Conservation (phyloP, 1,140 invertebrate species). For the Zaprionus lachaisei region DNA sequence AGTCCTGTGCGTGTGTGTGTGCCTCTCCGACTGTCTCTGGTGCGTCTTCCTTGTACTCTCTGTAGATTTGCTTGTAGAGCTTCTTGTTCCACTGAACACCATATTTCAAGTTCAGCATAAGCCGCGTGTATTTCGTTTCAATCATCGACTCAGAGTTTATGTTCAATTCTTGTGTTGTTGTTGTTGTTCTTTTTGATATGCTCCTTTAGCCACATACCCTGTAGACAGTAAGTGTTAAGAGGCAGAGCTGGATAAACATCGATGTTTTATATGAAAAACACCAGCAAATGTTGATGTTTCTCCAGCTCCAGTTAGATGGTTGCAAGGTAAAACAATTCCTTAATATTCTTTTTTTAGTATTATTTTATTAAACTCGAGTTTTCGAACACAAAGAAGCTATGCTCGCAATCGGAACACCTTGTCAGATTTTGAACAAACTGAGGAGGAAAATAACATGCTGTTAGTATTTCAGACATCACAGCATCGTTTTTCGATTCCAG, state of each 20-base stretch:
- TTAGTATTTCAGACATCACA: not conserved
- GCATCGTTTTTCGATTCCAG: not conserved
- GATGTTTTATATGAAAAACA: not conserved
- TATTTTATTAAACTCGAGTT: not conserved
- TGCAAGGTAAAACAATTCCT: too few species aligned
- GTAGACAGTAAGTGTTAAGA: not conserved
- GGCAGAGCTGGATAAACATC: too few species aligned
- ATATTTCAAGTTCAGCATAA: constrained; percentile 64
- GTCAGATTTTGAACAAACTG: not conserved
- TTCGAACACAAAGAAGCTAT: not conserved
- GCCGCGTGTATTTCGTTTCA: constrained; percentile 59
- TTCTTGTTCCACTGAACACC: constrained; percentile 14
- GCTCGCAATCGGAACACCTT: too few species aligned
- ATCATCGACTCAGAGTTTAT: constrained; percentile 51
- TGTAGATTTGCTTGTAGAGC: constrained; percentile 3
- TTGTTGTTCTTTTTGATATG: constrained; percentile 33
- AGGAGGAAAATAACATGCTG: not conserved
- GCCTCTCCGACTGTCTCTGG: not conserved
- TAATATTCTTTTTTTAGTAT: not conserved
- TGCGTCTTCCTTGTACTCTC: constrained; percentile 37
- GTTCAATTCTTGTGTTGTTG: constrained; percentile 23
- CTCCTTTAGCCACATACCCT: constrained; percentile 45
- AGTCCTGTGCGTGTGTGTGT: not conserved
- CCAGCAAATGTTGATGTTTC: too few species aligned
- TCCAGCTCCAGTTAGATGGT: too few species aligned